A percentile compares a stretch with the other conserved stretches of the same genome.
phyloP scores from a whole-genome alignment of 2,888 invertebrate species.

The Trisateles emortualis region DNA sequence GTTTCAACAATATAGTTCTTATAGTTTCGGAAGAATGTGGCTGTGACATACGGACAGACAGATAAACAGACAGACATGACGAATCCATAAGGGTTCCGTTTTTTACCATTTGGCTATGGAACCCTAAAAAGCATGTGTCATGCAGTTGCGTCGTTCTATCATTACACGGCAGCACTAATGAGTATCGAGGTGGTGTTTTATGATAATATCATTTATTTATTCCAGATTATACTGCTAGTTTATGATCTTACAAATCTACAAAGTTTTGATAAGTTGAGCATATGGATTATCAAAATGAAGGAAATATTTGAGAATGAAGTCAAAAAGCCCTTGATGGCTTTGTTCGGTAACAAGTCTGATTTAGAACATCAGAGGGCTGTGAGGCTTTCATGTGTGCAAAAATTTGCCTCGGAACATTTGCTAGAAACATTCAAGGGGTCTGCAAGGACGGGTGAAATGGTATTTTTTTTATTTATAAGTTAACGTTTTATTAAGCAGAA shows the following conservation, averaged over 20 bases:
- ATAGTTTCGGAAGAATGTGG: too few species aligned
- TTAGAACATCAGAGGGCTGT: constrained; percentile 91
- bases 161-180: too few species aligned
- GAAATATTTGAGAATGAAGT: constrained; percentile 72
- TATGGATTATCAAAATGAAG: constrained; percentile 89
- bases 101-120: too few species aligned
- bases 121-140: too few species aligned
- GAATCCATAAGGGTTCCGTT: too few species aligned
- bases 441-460: constrained; percentile 91
- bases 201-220: constrained; percentile 6
- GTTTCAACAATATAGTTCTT: too few species aligned
- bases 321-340: constrained; percentile 85
- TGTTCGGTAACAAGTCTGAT: constrained; percentile 91
- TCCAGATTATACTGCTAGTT: constrained; percentile 92
- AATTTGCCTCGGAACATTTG: constrained; percentile 88
- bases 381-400: constrained; percentile 88
- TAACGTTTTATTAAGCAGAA: too few species aligned
- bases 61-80: too few species aligned
- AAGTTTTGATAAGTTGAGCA: constrained; percentile 92
- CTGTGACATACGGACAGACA: too few species aligned
- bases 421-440: constrained; percentile 89
- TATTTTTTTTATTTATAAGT: constrained; percentile 68
- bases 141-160: too few species aligned
- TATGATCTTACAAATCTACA: constrained; percentile 94
- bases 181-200: too few species aligned